These are phyloP conservation scores for Antennarius maculatus DNA, from an alignment of 2,797 vertebrate genomes.

Conservation along the genomic window DNA sequence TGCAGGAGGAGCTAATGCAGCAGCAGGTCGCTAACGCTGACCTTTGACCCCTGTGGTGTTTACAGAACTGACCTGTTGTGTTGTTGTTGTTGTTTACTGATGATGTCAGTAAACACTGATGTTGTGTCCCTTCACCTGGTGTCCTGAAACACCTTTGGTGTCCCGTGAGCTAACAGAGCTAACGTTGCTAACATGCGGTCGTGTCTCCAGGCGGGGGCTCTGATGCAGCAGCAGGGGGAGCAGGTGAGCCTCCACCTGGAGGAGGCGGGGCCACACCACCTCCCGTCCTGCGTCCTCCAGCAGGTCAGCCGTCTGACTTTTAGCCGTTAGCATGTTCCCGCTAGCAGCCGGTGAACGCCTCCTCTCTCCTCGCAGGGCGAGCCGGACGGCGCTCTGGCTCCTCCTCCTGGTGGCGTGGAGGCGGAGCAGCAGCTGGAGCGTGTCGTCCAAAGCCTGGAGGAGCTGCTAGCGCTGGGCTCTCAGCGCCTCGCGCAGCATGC, in stretches of 20 bases:
- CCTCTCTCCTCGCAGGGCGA: constrained; percentile 72
- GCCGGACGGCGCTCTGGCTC: constrained; percentile 79
- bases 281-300: constrained; percentile 74
- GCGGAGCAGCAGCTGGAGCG: constrained; percentile 75
- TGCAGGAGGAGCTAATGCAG: constrained; percentile 74
- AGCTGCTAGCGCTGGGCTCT: constrained; percentile 79
- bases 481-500: constrained; percentile 73
- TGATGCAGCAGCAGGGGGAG: constrained; percentile 72
- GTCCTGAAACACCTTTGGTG: no score
- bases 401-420: constrained; percentile 64
- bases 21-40: constrained; percentile 80
- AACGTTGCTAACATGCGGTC: no score
- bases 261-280: constrained; percentile 68
- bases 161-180: no score
- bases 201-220: constrained; percentile 31
- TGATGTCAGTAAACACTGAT: no score
- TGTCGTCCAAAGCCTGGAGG: constrained; percentile 78
- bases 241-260: constrained; percentile 79
- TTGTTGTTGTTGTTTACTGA: no score
- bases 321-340: background rate
- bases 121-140: no score
- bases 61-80: no score
- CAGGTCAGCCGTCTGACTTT: constrained; percentile 77
- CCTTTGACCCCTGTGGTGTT: no score
- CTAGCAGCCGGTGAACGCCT: background rate